Evolutionary conservation across 1,140 invertebrate species (phyloP), one percentile per base, ranked within the genome.

Genomic region (Tigriopus japonicus): DNA sequence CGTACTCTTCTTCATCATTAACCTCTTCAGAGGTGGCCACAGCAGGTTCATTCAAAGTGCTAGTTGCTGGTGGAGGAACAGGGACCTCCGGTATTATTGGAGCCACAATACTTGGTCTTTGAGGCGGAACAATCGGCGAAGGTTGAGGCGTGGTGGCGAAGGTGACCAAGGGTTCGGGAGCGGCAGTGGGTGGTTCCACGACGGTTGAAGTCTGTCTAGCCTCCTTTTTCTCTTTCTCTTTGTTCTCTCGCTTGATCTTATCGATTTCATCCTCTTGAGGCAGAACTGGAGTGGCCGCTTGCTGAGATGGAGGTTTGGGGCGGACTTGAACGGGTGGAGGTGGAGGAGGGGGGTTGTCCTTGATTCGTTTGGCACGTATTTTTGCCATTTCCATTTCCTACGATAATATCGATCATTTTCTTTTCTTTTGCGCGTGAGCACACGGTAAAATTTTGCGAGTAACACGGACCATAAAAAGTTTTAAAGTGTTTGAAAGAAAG

Each of bases 171-270:
- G 28, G 28, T 35, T 35, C 28, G 28, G 28, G 28, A 35, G 54
- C 59, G 58, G 58, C 56, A 53, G 52, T 42, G 63, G 62, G 59
- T 64, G 45, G 62, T 59, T 21, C 63, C 59, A 54, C 59, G 55
- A 53, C 52, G 13, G 62, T 42, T 52, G 62, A 28, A 21, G 62
- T 21, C 41, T 64, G 60, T 12, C n/a, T 62, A 41, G 63, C 35
- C 54, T 59, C 56, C 15, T 52, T 60, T 35, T 68, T 65, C 62
- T 66, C 67, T 17, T 68, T 67, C 17, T 67, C 71, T 73, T 91
- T 90, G 67, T 89, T 90, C 70, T 85, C 82, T 68, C 85, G 83
- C 72, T 92, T 92, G 64, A 90, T 86, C 67, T 83, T 82, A 9
- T 84, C 77, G 64, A 91, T 87, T 71, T 92, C 88, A 70, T 92